Evolutionary conservation across 1,140 invertebrate genomes (phyloP).

Genomic region (Caerostris darwini): DNA sequence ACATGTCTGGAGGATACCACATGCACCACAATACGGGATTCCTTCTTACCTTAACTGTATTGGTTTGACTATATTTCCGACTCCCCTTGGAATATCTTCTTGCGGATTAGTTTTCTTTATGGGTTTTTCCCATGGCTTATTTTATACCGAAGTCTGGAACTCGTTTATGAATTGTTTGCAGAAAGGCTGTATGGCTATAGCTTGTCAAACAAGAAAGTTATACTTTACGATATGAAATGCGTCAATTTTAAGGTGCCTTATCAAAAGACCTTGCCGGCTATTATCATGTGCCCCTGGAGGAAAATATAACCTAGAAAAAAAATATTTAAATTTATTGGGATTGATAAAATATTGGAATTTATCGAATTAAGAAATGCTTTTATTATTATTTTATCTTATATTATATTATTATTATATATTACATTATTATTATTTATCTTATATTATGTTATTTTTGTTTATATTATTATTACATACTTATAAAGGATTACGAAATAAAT

Average conservation of each 20-base stretch:
- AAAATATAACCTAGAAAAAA: no score
- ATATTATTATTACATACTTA: no score
- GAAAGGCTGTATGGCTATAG: neutral
- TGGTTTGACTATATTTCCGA: neutral
- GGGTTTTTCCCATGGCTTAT: conserved; percentile 4
- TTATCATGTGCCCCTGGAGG: no score
- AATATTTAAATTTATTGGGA: no score
- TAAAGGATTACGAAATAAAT: no score
- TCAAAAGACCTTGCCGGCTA: no score
- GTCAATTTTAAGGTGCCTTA: neutral
- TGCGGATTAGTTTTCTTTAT: neutral
- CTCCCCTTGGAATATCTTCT: neutral
- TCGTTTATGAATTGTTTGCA: neutral
- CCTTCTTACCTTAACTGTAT: neutral
- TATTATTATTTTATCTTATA: no score
- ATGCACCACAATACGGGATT: neutral
- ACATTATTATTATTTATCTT: no score
- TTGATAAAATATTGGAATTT: no score
- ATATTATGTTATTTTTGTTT: no score
- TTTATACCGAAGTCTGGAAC: neutral
- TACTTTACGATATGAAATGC: neutral
- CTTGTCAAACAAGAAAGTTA: neutral
- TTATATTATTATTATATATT: no score
- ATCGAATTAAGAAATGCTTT: no score
- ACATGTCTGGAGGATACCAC: neutral